phyloP scores from a whole-genome alignment of 2,797 vertebrate species.

The Cebuella pygmaea region DNA sequence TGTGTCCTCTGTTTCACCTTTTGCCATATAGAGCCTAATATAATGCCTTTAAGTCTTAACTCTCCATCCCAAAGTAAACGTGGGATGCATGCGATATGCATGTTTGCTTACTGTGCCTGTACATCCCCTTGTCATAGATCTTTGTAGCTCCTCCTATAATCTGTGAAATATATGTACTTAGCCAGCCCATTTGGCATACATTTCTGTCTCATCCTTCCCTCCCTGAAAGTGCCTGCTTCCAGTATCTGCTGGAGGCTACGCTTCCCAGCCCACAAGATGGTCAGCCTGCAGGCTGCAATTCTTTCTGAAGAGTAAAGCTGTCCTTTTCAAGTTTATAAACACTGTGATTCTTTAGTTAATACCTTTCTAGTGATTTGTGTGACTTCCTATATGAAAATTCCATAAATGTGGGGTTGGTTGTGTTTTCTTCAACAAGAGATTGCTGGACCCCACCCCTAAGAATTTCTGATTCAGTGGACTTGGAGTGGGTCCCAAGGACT shows the following conservation, averaged over 20 bases:
- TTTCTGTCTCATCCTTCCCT: background rate
- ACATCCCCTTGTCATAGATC: background rate
- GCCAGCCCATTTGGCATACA: background rate
- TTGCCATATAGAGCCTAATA: background rate
- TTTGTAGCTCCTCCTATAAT: background rate
- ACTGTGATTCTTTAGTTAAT: background rate
- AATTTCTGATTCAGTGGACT: constrained; percentile 36
- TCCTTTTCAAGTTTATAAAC: background rate
- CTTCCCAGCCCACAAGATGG: background rate
- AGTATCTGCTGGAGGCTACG: background rate
- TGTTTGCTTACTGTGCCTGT: background rate
- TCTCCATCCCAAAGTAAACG: background rate
- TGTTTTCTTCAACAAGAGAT: constrained; percentile 41
- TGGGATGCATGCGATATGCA: background rate
- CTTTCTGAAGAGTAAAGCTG: background rate
- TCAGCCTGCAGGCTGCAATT: background rate
- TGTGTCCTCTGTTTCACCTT: background rate
- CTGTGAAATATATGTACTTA: background rate
- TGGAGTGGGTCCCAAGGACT: constrained; percentile 10
- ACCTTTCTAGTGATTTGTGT: background rate
- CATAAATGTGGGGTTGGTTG: background rate
- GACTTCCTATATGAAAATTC: background rate
- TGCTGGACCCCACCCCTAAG: background rate
- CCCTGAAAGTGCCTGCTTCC: background rate
- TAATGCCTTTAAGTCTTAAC: background rate